Evolutionary conservation across 2,888 invertebrate species (phyloP).

Genomic region (Plebejus melissa): DNA sequence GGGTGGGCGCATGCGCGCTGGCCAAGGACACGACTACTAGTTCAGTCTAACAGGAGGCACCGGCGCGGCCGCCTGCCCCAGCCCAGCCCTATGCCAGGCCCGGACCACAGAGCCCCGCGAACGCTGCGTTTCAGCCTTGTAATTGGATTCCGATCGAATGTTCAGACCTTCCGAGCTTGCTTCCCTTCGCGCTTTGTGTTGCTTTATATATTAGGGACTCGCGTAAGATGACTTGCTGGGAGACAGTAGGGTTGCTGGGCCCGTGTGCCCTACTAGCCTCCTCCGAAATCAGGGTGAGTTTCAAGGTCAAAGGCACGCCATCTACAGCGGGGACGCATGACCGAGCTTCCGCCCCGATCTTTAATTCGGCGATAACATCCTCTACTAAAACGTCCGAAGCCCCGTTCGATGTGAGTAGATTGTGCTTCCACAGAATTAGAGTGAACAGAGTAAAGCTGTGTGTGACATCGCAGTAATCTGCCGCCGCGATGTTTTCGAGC

Average conservation of each 20-base stretch:
- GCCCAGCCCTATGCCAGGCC: conserved; percentile 64
- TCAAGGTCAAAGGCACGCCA: conserved; percentile 38
- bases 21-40: conserved; percentile 70
- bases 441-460: neutral
- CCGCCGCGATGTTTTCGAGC: neutral
- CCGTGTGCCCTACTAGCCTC: conserved; percentile 75
- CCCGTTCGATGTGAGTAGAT: neutral
- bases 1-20: conserved; percentile 63
- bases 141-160: conserved; percentile 73
- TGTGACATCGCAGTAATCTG: conserved; percentile 3
- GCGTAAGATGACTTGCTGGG: conserved; percentile 78
- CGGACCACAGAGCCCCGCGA: conserved; percentile 69
- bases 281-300: conserved; percentile 73
- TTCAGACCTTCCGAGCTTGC: conserved; percentile 72
- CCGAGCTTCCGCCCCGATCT: conserved; percentile 25
- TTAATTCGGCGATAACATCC: conserved; percentile 18
- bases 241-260: conserved; percentile 74
- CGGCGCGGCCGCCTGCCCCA: conserved; percentile 61
- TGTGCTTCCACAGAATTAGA: neutral
- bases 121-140: conserved; percentile 75
- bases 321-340: conserved; percentile 28
- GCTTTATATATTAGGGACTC: conserved; percentile 58
- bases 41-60: conserved; percentile 71
- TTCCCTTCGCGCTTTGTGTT: conserved; percentile 64
- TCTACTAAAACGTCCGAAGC: neutral